Evolutionary conservation across 2,888 invertebrate species (phyloP).

Genomic region (Rhingia campestris): DNA sequence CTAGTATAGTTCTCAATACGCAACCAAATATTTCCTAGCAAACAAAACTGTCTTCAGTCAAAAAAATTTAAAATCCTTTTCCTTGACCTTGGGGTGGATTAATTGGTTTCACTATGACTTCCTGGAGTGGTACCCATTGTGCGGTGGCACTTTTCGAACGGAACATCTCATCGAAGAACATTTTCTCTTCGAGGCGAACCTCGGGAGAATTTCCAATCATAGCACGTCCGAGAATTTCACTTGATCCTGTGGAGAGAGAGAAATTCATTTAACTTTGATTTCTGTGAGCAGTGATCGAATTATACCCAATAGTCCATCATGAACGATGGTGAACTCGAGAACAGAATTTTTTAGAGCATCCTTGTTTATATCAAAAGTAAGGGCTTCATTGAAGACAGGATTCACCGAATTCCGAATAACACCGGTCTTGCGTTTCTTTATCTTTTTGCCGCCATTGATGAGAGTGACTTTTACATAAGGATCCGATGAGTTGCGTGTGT

Average conservation of each 20-base stretch:
- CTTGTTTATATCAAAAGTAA: constrained; percentile 94
- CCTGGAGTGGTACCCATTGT: constrained; percentile 85
- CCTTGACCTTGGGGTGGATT: constrained; percentile 41
- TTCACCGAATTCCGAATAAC: constrained; percentile 93
- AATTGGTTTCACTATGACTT: constrained; percentile 76
- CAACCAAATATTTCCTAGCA: constrained; percentile 22
- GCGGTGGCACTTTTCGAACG: constrained; percentile 85
- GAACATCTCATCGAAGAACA: constrained; percentile 85
- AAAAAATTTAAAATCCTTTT: constrained; percentile 43
- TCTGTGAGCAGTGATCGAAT: too few species aligned
- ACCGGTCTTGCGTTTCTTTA: constrained; percentile 96
- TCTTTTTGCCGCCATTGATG: constrained; percentile 92
- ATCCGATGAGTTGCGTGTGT: constrained; percentile 94
- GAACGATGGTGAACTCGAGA: constrained; percentile 85
- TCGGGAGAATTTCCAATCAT: constrained; percentile 83
- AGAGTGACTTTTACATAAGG: constrained; percentile 97
- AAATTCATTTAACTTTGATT: not conserved
- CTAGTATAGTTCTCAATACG: not conserved
- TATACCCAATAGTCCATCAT: constrained; percentile 85
- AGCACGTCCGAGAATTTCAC: constrained; percentile 84
- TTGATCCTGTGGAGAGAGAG: constrained; percentile 81
- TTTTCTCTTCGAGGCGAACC: constrained; percentile 83
- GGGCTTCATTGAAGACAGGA: constrained; percentile 96
- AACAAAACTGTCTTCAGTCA: not conserved
- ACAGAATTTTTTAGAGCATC: constrained; percentile 84